A percentile compares a stretch with the other conserved stretches of the same genome.
Evolutionary conservation across 2,888 invertebrate genomes (phyloP).

Genomic region (Heliconius hortense): DNA sequence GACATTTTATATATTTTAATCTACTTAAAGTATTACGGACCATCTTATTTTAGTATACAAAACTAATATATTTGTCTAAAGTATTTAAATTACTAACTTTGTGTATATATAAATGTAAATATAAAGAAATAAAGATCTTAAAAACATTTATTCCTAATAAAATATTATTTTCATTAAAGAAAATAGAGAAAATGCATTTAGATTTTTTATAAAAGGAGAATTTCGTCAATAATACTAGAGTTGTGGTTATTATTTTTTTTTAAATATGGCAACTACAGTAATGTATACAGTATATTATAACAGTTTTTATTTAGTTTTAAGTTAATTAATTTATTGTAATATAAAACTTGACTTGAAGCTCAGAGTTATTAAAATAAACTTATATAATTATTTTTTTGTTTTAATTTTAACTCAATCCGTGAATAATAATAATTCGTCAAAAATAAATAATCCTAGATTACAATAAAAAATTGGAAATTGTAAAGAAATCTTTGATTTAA

Average conservation of each 20-base stretch:
- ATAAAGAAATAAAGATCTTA: constrained; percentile 6
- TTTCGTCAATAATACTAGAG: not conserved
- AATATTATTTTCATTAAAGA: not conserved
- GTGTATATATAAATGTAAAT: constrained; percentile 21
- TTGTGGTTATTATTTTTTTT: not conserved
- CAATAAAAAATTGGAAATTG: too few relatives aligned
- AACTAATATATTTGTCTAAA: not conserved
- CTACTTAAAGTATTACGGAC: constrained; percentile 10
- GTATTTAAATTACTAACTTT: constrained; percentile 5
- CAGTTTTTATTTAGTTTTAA: constrained; percentile 15
- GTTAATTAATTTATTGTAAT: constrained; percentile 36
- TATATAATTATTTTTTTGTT: constrained; percentile 11
- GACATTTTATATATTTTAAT: not conserved
- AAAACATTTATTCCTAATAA: not conserved
- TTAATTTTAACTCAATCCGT: not conserved
- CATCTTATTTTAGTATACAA: not conserved
- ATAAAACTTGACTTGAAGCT: constrained; percentile 24
- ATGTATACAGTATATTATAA: constrained; percentile 13
- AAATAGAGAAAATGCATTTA: not conserved
- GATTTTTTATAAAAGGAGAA: not conserved
- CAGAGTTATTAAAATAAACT: constrained; percentile 27
- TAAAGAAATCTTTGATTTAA: too few relatives aligned
- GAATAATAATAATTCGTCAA: too few relatives aligned
- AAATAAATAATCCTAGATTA: too few relatives aligned
- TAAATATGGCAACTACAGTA: constrained; percentile 20